Percentiles rank a stretch among this genome's conserved stretches.
Conservation (phyloP, 2,797 vertebrate species). For the Notamacropus eugenii region DNA sequence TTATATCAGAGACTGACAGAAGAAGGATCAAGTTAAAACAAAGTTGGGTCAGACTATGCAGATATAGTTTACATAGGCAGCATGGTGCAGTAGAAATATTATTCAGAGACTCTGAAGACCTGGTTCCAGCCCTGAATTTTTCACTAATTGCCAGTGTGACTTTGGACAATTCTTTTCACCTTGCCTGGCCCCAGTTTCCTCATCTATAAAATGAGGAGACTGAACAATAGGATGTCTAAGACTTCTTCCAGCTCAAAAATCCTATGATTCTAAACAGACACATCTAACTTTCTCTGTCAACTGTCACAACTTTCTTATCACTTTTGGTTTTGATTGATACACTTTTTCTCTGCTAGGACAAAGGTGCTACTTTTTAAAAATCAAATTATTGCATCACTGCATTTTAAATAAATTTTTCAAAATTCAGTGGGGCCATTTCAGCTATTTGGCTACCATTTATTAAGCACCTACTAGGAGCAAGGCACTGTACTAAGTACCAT, state of each 20-base stretch:
- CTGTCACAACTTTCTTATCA: neutral
- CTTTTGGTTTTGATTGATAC: neutral
- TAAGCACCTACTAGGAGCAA: neutral
- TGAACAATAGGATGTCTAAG: neutral
- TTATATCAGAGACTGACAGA: neutral
- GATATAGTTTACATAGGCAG: neutral
- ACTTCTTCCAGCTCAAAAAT: neutral
- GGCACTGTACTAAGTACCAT: neutral
- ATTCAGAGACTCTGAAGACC: neutral
- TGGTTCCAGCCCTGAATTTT: neutral
- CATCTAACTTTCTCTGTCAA: neutral
- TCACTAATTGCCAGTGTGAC: neutral
- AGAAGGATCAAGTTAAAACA: neutral
- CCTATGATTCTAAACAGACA: neutral
- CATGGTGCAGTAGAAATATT: neutral
- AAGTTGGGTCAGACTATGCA: neutral
- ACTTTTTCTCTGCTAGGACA: neutral
- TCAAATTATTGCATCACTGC: neutral
- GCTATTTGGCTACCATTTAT: neutral
- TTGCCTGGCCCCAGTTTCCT: neutral
- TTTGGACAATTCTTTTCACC: neutral
- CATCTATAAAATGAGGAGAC: neutral
- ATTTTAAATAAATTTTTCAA: neutral
- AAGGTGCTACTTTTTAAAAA: neutral
- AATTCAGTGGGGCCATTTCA: neutral